Evolutionary conservation across 2,888 invertebrate species (phyloP).

Genomic region (Sisyra terminalis): DNA sequence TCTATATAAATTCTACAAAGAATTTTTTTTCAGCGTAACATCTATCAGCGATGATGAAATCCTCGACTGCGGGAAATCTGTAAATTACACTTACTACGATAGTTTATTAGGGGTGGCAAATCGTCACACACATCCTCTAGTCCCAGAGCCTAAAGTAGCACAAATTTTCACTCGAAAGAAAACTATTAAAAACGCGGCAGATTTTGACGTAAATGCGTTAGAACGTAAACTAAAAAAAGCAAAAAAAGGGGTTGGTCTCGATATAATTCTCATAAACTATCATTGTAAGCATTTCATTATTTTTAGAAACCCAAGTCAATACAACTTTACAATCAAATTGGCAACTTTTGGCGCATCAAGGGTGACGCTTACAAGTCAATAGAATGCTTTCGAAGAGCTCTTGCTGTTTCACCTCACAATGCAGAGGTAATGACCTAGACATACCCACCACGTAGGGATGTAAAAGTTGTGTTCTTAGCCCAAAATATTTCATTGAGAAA

Average conservation of each 20-base stretch:
- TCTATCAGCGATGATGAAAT: constrained; percentile 37
- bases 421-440: constrained; percentile 57
- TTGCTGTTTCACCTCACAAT: constrained; percentile 73
- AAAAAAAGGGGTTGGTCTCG: constrained; percentile 42
- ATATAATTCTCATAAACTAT: background rate
- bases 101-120: constrained; percentile 74
- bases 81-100: constrained; percentile 79
- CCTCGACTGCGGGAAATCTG: constrained; percentile 69
- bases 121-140: constrained; percentile 63
- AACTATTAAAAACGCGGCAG: constrained; percentile 36
- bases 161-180: constrained; percentile 58
- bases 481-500: no score
- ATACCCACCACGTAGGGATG: no score
- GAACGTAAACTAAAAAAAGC: constrained; percentile 61
- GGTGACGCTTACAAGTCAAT: constrained; percentile 76
- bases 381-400: constrained; percentile 74
- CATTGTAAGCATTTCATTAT: background rate
- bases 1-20: background rate
- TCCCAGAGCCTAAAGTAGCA: constrained; percentile 71
- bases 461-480: no score
- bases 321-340: constrained; percentile 77
- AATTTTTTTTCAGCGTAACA: constrained; percentile 1
- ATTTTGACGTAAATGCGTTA: constrained; percentile 56
- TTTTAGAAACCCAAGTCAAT: constrained; percentile 61
- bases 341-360: constrained; percentile 82